Base-by-base conservation (phyloP, 2,888 invertebrate species). In the Chrysomela aeneicollis region DNA sequence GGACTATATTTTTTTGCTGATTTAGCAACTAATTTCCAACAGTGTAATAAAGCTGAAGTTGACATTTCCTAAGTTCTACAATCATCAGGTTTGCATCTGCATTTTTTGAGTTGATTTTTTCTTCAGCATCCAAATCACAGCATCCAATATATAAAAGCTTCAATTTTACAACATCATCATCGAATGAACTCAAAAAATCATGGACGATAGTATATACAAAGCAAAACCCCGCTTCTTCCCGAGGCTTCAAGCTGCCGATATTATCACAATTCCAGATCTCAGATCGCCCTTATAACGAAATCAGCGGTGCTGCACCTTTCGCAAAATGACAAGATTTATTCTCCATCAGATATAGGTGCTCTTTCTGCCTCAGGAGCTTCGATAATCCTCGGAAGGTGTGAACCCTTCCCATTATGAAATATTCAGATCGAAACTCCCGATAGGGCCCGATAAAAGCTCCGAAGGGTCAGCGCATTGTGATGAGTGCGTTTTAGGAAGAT, bases 361-460 rank as follows among this genome's bases (percentile, higher is more conserved):
- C 47, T 32, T 54, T 35, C 57, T 42, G 65, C 69, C 64, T 59
- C 47, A 53, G 61, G 67, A 61, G 52, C 59, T 60, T 42, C 67
- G 69, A 69, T 72, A 71, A 71, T 50, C 67, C 68, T 61, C 68
- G 60, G 69, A 70, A 73, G 72, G 72, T 73, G 73, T 67, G 72
- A 73, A 73, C 71, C 73, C 73, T 70, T 73, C 70, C 22, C 55
- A 55, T 55, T 55, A 37, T 42, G 18, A 42, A 42, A 55, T 42
- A 55, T 42, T 42, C 5, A n/a, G 55, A 55, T 55, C 55, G 12
- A 55, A 55, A 55, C 42, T 55, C n/a, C 18, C 35, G 54, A 54
- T 55, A 54, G 37, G 10, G 8, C 6, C 4, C 35, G 35, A 54
- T 54, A 12, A 42, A 37, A 37, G 42, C 37, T 19, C 10, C n/a